Evolutionary conservation across 2,113 vertebrate species (phyloP).

Genomic region (Ammodramus savannarum): DNA sequence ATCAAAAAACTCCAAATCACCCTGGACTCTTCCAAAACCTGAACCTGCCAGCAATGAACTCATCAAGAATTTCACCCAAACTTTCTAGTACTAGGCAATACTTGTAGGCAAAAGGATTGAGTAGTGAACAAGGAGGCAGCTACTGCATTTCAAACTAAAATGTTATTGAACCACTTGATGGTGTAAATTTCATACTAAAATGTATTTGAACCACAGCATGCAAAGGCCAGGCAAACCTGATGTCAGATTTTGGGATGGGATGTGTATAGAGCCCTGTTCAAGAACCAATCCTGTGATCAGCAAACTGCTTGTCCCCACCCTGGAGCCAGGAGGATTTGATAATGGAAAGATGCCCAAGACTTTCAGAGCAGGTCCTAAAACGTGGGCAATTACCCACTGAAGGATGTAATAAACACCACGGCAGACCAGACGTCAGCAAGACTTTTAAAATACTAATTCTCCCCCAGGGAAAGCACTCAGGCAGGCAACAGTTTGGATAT

Average conservation of each 20-base stretch:
- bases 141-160: neutral
- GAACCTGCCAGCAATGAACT: neutral
- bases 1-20: neutral
- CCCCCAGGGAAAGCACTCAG: neutral
- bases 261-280: neutral
- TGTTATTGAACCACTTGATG: neutral
- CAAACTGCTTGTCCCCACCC: constrained; percentile 5
- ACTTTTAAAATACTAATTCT: constrained; percentile 43
- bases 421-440: constrained; percentile 44
- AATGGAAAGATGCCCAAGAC: neutral
- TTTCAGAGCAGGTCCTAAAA: neutral
- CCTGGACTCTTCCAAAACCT: neutral
- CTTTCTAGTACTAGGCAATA: neutral
- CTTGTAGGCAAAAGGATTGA: neutral
- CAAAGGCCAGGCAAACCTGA: neutral
- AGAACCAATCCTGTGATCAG: neutral
- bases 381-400: neutral
- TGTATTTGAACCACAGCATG: neutral
- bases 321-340: constrained; percentile 20
- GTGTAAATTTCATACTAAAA: neutral
- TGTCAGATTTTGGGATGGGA: constrained; percentile 20
- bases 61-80: neutral
- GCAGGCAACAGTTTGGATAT: neutral
- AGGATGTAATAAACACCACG: constrained; percentile 30
- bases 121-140: neutral